Evolutionary conservation across 1,140 invertebrate genomes (phyloP).

Genomic region (Drosophila neocordata): DNA sequence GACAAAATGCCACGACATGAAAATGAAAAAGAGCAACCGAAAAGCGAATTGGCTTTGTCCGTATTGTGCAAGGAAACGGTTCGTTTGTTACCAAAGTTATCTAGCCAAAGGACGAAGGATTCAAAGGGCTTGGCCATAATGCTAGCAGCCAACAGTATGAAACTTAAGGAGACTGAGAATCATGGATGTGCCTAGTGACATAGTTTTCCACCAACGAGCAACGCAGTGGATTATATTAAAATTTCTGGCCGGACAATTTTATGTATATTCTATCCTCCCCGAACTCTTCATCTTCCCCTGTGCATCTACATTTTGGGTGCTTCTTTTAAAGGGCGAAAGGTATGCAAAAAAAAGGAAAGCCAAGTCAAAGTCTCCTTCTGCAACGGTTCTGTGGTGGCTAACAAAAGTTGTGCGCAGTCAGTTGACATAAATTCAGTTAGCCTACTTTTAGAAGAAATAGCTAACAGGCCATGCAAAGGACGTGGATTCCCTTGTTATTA

Average conservation of each 20-base stretch:
- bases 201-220: conserved; percentile 51
- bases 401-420: conserved; percentile 79
- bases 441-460: conserved; percentile 72
- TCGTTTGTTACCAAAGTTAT: conserved; percentile 58
- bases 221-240: conserved; percentile 66
- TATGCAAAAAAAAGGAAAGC: conserved; percentile 29
- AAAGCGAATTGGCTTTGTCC: conserved; percentile 61
- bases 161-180: conserved; percentile 12
- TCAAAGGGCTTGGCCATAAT: conserved; percentile 49
- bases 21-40: conserved; percentile 17
- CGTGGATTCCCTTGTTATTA: conserved; percentile 50
- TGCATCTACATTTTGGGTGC: conserved; percentile 44
- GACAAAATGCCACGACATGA: conserved; percentile 68
- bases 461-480: conserved; percentile 62
- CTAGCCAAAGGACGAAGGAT: conserved; percentile 30
- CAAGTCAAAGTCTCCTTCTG: conserved; percentile 34
- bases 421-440: conserved; percentile 81
- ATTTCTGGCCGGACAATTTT: conserved; percentile 70
- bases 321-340: conserved; percentile 5
- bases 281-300: neutral
- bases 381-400: conserved; percentile 33
- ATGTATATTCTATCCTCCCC: conserved; percentile 33
- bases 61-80: conserved; percentile 39
- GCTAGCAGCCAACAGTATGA: conserved; percentile 31
- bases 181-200: conserved; percentile 54